A percentile compares a stretch with the other conserved stretches of the same genome.
Conservation (phyloP, 1,140 invertebrate genomes). For the Ceratosolen solmsi region DNA sequence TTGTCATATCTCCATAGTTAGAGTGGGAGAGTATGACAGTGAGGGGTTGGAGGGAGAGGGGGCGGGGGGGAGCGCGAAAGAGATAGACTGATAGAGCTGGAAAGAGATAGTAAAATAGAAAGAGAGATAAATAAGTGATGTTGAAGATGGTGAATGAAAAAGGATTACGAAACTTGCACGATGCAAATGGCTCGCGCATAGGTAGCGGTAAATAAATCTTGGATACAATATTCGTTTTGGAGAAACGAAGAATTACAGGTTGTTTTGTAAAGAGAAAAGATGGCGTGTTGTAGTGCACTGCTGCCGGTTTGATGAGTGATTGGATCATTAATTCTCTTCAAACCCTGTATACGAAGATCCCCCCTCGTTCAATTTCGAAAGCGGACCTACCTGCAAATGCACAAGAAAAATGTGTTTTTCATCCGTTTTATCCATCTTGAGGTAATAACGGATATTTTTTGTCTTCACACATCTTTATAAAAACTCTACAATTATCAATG, state of each 20-base stretch:
- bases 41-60: no score
- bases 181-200: background rate
- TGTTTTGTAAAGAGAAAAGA: slow-evolving; percentile 18
- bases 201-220: background rate
- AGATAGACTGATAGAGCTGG: background rate
- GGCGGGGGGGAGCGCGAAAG: background rate
- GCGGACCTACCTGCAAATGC: slow-evolving; percentile 11
- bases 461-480: no score
- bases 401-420: slow-evolving; percentile 2
- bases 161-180: background rate
- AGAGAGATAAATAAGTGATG: background rate
- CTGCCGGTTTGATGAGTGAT: background rate
- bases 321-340: slow-evolving; percentile 34
- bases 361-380: slow-evolving; percentile 26
- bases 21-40: no score
- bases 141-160: background rate
- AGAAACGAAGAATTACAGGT: background rate
- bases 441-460: no score
- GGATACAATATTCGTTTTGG: background rate
- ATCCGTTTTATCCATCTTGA: no score
- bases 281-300: background rate
- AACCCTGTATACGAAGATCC: slow-evolving; percentile 17
- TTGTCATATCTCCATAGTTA: background rate
- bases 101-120: background rate
- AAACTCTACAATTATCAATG: no score